Evolutionary conservation across 2,888 invertebrate species (phyloP).

Genomic region (Lasioglossum oenotherae): DNA sequence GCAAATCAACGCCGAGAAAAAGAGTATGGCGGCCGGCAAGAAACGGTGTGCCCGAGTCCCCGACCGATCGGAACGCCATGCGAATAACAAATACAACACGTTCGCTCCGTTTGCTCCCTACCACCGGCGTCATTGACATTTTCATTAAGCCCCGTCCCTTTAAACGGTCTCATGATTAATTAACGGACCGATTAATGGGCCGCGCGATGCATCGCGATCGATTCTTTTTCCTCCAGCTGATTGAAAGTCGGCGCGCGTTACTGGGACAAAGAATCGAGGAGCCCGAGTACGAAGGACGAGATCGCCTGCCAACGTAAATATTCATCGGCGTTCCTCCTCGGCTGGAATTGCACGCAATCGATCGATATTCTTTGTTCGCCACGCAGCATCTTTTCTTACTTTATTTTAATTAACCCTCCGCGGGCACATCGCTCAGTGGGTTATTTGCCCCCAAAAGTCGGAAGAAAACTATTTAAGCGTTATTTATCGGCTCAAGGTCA

Average conservation of each 20-base stretch:
- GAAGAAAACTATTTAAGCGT: no score
- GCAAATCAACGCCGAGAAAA: constrained; percentile 57
- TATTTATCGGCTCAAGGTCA: no score
- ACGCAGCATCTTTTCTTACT: background rate
- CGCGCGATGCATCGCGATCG: constrained; percentile 21
- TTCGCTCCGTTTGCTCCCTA: constrained; percentile 28
- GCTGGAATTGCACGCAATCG: background rate
- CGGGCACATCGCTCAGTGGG: background rate
- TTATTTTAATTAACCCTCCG: background rate
- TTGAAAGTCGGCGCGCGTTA: constrained; percentile 31
- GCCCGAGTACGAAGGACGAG: background rate
- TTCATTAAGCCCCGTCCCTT: constrained; percentile 63
- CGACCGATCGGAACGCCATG: constrained; percentile 21
- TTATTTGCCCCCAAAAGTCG: no score
- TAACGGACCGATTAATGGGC: constrained; percentile 60
- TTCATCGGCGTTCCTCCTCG: background rate
- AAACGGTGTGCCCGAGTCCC: constrained; percentile 36
- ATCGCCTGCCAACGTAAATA: constrained; percentile 3
- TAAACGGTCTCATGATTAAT: constrained; percentile 64
- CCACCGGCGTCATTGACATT: constrained; percentile 61
- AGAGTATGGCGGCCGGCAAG: constrained; percentile 36
- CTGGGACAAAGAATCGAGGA: background rate
- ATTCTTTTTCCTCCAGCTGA: constrained; percentile 28
- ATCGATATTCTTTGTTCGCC: background rate
- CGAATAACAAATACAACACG: constrained; percentile 53